These are phyloP conservation scores for Rhea americana DNA, from an alignment of 2,113 vertebrate species.

Conservation along the genomic window DNA sequence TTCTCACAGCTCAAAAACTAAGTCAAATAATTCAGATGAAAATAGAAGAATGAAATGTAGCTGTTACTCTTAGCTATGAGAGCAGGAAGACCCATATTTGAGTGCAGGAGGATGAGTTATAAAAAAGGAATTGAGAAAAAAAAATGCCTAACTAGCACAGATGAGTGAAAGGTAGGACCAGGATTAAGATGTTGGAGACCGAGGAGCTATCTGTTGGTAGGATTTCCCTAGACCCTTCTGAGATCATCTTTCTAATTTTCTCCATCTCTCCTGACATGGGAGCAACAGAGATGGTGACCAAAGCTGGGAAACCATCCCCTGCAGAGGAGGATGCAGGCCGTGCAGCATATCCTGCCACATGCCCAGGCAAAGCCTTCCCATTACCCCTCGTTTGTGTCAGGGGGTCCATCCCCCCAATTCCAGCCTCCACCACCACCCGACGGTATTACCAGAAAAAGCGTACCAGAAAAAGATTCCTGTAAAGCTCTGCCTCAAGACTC, in stretches of 20 bases:
- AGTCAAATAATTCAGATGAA: background rate
- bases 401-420: no score
- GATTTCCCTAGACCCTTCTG: background rate
- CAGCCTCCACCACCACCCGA: no score
- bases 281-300: no score
- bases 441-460: background rate
- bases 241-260: no score
- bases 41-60: background rate
- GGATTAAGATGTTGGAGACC: background rate
- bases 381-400: no score
- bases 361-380: no score
- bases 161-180: background rate
- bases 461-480: no score
- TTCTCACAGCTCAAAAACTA: accelerated
- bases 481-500: background rate
- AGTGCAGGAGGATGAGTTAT: background rate
- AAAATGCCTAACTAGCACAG: background rate
- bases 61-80: background rate
- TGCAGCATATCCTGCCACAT: no score
- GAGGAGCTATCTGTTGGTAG: background rate
- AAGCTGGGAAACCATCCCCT: no score
- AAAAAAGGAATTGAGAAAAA: background rate
- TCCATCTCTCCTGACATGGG: no score
- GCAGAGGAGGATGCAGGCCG: no score
- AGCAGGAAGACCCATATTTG: background rate